A percentile compares a stretch with the other conserved stretches of the same genome.
These are phyloP conservation scores for Salvelinus alpinus DNA, from an alignment of 2,113 vertebrate genomes.

Conservation along the genomic window DNA sequence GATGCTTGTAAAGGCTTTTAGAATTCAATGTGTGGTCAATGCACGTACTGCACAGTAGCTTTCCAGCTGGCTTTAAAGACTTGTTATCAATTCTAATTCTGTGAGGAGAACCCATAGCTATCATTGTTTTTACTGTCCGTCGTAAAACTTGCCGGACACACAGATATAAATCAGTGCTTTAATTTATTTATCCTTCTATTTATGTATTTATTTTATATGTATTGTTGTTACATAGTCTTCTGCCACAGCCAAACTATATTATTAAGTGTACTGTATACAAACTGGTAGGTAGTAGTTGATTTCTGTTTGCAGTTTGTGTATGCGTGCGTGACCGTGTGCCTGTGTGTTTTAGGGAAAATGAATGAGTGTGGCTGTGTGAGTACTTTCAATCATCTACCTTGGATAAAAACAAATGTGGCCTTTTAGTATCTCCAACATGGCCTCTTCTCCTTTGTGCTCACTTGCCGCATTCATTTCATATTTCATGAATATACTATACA, in stretches of 20 bases:
- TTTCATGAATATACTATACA: slow-evolving; percentile 26
- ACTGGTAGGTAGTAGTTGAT: slow-evolving; percentile 45
- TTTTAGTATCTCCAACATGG: slow-evolving; percentile 66
- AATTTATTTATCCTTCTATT: slow-evolving; percentile 42
- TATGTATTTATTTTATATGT: slow-evolving; percentile 27
- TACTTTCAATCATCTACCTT: slow-evolving; percentile 51
- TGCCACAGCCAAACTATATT: slow-evolving; percentile 53
- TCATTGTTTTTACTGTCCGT: background rate
- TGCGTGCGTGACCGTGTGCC: slow-evolving; percentile 22
- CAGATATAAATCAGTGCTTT: background rate
- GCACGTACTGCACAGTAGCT: background rate
- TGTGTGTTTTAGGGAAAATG: slow-evolving; percentile 7
- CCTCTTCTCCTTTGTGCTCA: slow-evolving; percentile 49
- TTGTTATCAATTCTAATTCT: background rate
- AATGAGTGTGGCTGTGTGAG: slow-evolving; percentile 14
- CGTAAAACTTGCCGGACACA: background rate
- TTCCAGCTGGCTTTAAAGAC: background rate
- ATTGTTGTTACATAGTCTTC: slow-evolving; percentile 31
- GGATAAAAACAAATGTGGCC: slow-evolving; percentile 63
- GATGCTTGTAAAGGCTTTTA: background rate
- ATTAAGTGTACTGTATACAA: slow-evolving; percentile 51
- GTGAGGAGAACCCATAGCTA: background rate
- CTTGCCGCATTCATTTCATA: background rate
- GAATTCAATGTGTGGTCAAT: background rate
- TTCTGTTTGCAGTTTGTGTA: slow-evolving; percentile 43